Evolutionary conservation across 2,888 invertebrate species (phyloP).

Genomic region (Tetramorium bicarinatum): DNA sequence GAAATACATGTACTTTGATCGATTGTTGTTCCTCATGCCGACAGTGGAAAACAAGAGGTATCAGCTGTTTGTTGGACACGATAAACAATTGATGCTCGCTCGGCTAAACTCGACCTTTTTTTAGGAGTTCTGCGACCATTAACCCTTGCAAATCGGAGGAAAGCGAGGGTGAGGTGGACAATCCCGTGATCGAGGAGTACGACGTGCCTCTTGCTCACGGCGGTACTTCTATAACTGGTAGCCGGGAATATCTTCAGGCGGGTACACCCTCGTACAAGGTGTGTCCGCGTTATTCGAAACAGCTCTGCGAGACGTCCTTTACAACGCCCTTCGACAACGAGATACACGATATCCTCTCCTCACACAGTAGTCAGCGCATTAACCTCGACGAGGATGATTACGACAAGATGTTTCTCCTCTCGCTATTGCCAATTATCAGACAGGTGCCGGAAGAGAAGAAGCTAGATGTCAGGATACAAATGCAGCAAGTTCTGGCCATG

Average conservation of each 20-base stretch:
- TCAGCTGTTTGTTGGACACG: background rate
- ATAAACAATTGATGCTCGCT: background rate
- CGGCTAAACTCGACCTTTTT: conserved; percentile 21
- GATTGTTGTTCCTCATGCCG: conserved; percentile 82
- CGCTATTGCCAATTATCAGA: conserved; percentile 81
- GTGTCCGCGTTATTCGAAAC: conserved; percentile 78
- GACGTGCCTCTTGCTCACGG: conserved; percentile 76
- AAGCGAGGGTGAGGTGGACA: conserved; percentile 78
- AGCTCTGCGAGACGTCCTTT: conserved; percentile 80
- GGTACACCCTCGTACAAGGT: conserved; percentile 68
- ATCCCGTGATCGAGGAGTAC: conserved; percentile 80
- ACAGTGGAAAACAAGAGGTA: conserved; percentile 79
- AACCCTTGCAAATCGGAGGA: conserved; percentile 77
- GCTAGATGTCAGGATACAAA: conserved; percentile 83
- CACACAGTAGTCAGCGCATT: conserved; percentile 78
- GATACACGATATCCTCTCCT: conserved; percentile 79
- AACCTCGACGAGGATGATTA: conserved; percentile 82
- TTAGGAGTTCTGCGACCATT: conserved; percentile 57
- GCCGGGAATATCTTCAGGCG: conserved; percentile 70
- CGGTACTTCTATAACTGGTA: conserved; percentile 66
- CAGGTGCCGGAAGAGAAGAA: conserved; percentile 83
- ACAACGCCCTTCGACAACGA: conserved; percentile 79
- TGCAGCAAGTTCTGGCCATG: conserved; percentile 81
- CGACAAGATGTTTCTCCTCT: conserved; percentile 84
- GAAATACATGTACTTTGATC: conserved; percentile 82